Evolutionary conservation across 2,888 invertebrate species (phyloP).

Genomic region (Operophtera brumata): DNA sequence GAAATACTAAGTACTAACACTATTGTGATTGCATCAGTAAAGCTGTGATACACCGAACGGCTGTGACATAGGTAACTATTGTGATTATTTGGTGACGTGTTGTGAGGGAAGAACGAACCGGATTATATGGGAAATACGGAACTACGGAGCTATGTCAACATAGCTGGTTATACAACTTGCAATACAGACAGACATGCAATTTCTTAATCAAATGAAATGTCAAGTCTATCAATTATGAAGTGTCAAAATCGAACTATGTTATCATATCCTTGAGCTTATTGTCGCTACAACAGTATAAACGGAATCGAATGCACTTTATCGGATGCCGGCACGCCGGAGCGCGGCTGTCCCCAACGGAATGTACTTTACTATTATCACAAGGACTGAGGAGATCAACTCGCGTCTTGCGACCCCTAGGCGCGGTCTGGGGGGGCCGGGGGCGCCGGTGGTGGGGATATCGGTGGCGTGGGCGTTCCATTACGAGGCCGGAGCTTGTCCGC

Average conservation of each 20-base stretch:
- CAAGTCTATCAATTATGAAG: too few species aligned
- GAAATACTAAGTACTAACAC: conserved; percentile 50
- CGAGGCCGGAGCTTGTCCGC: conserved; percentile 72
- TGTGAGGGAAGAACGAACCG: conserved; percentile 40
- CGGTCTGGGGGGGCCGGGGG: conserved; percentile 55
- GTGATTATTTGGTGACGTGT: conserved; percentile 76
- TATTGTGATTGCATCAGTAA: conserved; percentile 75
- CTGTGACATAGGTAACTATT: conserved; percentile 79
- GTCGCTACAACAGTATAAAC: conserved; percentile 25
- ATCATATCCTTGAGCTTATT: conserved; percentile 19
- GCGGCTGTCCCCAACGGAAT: conserved; percentile 57
- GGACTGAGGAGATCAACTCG: conserved; percentile 49
- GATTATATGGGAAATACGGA: conserved; percentile 26
- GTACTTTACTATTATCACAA: conserved; percentile 77
- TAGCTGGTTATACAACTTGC: background rate
- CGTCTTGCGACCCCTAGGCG: conserved; percentile 41
- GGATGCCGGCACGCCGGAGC: conserved; percentile 24
- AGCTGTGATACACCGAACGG: conserved; percentile 77
- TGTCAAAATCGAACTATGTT: background rate
- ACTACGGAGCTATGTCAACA: conserved; percentile 23
- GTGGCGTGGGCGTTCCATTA: conserved; percentile 65
- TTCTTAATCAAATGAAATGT: too few species aligned
- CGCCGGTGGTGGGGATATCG: conserved; percentile 44
- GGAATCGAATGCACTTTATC: conserved; percentile 27
- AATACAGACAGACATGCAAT: too few species aligned